Base-by-base conservation (phyloP, 2,888 invertebrate genomes). In the Oeneis ivallda region DNA sequence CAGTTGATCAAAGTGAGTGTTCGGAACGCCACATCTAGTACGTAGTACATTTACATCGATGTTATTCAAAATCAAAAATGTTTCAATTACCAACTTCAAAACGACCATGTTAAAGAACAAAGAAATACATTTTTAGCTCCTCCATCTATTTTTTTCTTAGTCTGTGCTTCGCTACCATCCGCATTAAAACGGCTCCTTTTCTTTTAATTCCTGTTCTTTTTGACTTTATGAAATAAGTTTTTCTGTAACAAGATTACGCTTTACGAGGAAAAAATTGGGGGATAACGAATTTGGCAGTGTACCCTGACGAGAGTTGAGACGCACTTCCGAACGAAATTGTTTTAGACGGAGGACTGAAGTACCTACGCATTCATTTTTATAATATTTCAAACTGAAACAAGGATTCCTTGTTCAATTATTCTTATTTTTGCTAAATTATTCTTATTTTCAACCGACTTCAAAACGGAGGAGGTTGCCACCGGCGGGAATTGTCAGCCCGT, bases 221-320 rank as follows among this genome's bases (percentile, higher is more conserved):
- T 76, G 78, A 75, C 82, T 87, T 88, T 89, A 85, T 89, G 86
- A 87, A 90, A 89, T 87, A 90, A 91, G 86, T 89, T 90, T 86
- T 79, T 80, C 77, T 79, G 70, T 88, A 89, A 92, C 89, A 84
- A 86, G 87, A 89, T 91, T 89, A 89, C 83, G 75, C 85, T 89
- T 89, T 87, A 90, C 83, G 87, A 82, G 81, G 75, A 79, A 83
- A 80, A 85, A 89, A 89, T 90, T 89, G 87, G 79, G 76, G 85
- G 82, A 85, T 87, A 88, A 89, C 84, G 85, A 87, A 85, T 86
- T 87, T 79, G 76, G 79, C 78, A 79, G 78, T 75, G 79, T 69
- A 70, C 64, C 69, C 59, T 64, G 59, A 49, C 59, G 41, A 50
- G 61, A 50, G 49, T 17, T 47, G 52, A 41, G 52, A 26, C 41